A percentile compares a stretch with the other conserved stretches of the same genome.
Conservation (phyloP, 2,113 vertebrate species). For the Morone chrysops region DNA sequence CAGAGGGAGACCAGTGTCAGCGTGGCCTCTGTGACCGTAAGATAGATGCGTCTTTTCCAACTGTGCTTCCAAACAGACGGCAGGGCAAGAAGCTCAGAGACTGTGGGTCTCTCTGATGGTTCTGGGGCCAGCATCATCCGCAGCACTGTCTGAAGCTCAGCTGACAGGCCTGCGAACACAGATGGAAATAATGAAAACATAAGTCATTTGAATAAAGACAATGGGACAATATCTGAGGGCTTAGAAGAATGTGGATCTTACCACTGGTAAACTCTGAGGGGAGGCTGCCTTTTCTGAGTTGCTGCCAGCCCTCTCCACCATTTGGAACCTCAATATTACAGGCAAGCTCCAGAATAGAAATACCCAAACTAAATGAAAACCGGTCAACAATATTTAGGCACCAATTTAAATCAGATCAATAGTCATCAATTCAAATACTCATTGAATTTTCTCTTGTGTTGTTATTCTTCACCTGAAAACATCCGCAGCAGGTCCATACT, state of each 20-base stretch:
- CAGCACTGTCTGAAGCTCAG: slow-evolving; percentile 86
- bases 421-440: too few species aligned
- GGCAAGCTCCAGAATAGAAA: slow-evolving; percentile 91
- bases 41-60: slow-evolving; percentile 83
- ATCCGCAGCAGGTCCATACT: slow-evolving; percentile 88
- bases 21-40: slow-evolving; percentile 74
- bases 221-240: not conserved
- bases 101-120: slow-evolving; percentile 83
- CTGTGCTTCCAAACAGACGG: slow-evolving; percentile 81
- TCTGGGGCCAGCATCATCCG: slow-evolving; percentile 88
- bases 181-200: not conserved
- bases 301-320: slow-evolving; percentile 92
- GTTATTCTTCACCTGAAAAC: slow-evolving; percentile 87
- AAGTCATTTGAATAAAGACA: not conserved
- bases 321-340: slow-evolving; percentile 92
- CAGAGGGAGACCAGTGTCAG: slow-evolving; percentile 78
- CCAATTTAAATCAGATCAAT: not conserved
- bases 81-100: slow-evolving; percentile 84
- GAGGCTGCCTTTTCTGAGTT: slow-evolving; percentile 88
- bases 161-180: slow-evolving; percentile 83
- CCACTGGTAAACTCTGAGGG: slow-evolving; percentile 89
- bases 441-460: not conserved
- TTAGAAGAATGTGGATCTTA: slow-evolving; percentile 53
- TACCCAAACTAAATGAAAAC: slow-evolving; percentile 85
- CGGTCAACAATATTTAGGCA: not conserved